These are phyloP conservation scores for Eulithis testata DNA, from an alignment of 2,888 invertebrate species.

Conservation along the genomic window DNA sequence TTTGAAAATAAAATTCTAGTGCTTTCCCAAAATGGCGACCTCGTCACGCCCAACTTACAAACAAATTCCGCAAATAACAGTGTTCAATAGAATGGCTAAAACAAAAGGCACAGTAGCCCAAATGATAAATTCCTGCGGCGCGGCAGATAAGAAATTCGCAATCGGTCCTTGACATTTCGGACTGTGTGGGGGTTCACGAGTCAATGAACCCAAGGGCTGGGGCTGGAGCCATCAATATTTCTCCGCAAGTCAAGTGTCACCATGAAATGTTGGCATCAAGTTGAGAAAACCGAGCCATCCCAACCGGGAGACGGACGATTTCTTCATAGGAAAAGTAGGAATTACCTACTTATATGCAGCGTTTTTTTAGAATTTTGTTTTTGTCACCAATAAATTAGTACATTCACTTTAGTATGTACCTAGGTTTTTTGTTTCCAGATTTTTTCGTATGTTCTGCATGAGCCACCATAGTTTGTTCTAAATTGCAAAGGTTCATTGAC, in stretches of 20 bases:
- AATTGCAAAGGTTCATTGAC: conserved; percentile 12
- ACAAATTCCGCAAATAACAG: conserved; percentile 11
- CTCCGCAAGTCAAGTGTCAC: conserved; percentile 15
- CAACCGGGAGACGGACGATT: background rate
- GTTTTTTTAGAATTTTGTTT: too few species aligned
- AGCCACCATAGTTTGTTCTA: background rate
- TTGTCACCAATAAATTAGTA: too few species aligned
- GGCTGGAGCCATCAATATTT: conserved; percentile 23
- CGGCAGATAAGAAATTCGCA: conserved; percentile 28
- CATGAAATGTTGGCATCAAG: conserved; percentile 6
- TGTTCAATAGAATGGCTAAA: conserved; percentile 21
- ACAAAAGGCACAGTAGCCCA: conserved; percentile 20
- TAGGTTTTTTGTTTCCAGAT: too few species aligned
- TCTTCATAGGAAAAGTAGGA: background rate
- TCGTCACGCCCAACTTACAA: background rate
- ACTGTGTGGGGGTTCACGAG: conserved; percentile 24
- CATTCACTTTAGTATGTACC: too few species aligned
- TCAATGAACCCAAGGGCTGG: conserved; percentile 24
- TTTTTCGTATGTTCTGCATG: background rate
- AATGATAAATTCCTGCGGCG: conserved; percentile 26
- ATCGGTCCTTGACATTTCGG: conserved; percentile 29
- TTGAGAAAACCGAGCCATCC: background rate
- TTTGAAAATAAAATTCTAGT: too few species aligned
- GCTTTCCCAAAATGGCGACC: too few species aligned
- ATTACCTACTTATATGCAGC: too few species aligned